These are phyloP conservation scores for Caerostris darwini DNA, from an alignment of 1,140 invertebrate species.

Conservation along the genomic window DNA sequence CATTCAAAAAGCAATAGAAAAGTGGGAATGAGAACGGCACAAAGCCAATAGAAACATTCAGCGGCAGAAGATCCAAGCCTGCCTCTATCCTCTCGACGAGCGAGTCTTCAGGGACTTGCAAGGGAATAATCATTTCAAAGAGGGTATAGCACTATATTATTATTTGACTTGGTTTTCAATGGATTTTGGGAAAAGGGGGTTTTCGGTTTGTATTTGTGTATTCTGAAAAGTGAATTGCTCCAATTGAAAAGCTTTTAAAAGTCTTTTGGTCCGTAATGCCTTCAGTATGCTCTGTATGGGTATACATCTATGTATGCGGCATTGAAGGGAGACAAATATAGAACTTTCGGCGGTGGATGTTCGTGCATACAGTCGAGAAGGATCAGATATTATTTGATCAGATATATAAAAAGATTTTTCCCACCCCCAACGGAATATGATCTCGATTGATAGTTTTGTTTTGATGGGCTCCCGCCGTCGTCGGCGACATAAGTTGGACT, in stretches of 20 bases:
- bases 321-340: conserved; percentile 51
- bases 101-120: conserved; percentile 22
- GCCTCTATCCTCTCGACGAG: conserved; percentile 33
- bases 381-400: conserved; percentile 72
- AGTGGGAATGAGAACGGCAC: conserved; percentile 50
- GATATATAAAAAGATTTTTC: conserved; percentile 49
- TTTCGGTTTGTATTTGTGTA: conserved; percentile 48
- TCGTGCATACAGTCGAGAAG: conserved; percentile 17
- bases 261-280: conserved; percentile 54
- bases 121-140: conserved; percentile 67
- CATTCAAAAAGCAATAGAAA: conserved; percentile 70
- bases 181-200: conserved; percentile 36
- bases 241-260: conserved; percentile 69
- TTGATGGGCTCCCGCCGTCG: neutral
- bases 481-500: neutral
- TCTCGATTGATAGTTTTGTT: neutral
- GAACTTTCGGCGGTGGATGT: conserved; percentile 16
- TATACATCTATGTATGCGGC: neutral
- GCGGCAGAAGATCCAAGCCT: neutral
- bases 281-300: neutral
- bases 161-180: conserved; percentile 70
- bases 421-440: neutral
- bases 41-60: conserved; percentile 58
- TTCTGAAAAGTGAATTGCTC: conserved; percentile 52
- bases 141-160: conserved; percentile 65